Evolutionary conservation across 2,888 invertebrate genomes (phyloP).

Genomic region (Nezara viridula): DNA sequence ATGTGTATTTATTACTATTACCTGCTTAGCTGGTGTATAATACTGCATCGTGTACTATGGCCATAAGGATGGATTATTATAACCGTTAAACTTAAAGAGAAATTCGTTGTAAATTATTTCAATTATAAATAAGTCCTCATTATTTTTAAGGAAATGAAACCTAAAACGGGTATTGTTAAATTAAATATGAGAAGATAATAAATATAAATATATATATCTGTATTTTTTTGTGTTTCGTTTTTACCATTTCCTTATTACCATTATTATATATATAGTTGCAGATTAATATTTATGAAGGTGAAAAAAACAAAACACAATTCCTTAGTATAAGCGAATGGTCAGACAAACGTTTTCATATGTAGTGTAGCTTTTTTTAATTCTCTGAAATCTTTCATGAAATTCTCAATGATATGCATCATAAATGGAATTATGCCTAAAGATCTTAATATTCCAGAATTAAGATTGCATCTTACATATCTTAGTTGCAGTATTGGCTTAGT

Average conservation of each 20-base stretch:
- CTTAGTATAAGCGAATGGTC: too few species aligned
- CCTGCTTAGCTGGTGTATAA: slow-evolving; percentile 21
- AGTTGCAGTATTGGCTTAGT: too few species aligned
- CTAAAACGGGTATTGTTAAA: slow-evolving; percentile 40
- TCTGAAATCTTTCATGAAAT: too few species aligned
- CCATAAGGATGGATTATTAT: neutral
- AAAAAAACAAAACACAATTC: too few species aligned
- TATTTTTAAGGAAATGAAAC: slow-evolving; percentile 38
- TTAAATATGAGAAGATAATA: slow-evolving; percentile 32
- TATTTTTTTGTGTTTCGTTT: neutral
- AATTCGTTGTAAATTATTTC: neutral
- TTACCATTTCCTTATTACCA: neutral
- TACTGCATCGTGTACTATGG: slow-evolving; percentile 15
- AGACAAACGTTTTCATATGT: too few species aligned
- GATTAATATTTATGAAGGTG: neutral
- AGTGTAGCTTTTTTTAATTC: too few species aligned
- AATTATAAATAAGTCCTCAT: slow-evolving; percentile 35
- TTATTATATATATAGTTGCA: neutral
- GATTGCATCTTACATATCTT: too few species aligned
- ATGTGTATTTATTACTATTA: slow-evolving; percentile 10
- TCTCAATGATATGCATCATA: too few species aligned
- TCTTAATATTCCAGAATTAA: too few species aligned
- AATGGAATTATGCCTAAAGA: too few species aligned
- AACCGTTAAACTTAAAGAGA: neutral
- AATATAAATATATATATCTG: slow-evolving; percentile 41